Base-by-base conservation (phyloP, 2,113 vertebrate genomes). In the Puffinus mauretanicus region DNA sequence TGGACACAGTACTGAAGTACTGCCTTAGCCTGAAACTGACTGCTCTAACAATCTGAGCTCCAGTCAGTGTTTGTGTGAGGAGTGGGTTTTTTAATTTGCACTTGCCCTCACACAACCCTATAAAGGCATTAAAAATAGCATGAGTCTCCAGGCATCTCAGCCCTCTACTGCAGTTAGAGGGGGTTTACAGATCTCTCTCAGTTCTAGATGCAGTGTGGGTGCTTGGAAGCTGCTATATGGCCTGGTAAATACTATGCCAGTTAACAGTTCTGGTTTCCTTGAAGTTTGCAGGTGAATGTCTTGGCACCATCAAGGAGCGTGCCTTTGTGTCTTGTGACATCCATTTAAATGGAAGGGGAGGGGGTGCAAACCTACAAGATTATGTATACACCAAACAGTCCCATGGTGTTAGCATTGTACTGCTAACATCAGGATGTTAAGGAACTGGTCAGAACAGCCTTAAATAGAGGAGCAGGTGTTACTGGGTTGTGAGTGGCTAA, bases 351-450 rank as follows among this genome's bases (percentile, higher is more conserved):
- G 26, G 30, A 38, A 10, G 57, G 64, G n/a, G 29, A 42, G 51
- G 18, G 40, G 60, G 18, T 1, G 6, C 55, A 40, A 44, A 21
- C 49, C 27, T 42, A 2, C 32, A 7, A 24, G 42, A 10, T 14
- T 5, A 1, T 4, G 7, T 7, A 7, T 4, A 12, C 7, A 6
- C 22, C 7, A 13, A 14, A 3, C 25, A 49, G 52, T 46, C 40
- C 21, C 13, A 5, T 1, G 5, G 44, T 10, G 10, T 46, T 36
- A 29, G 52, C 14, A 0, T 10, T 13, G 42, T 38, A 6, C 42
- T 57, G 72, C 26, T 13, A 6, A 6, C 1, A 2, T 40, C 58
- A 8, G 64, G 36, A 4, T 7, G 19, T 26, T 44, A 13, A 47
- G 40, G n/a, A 72, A 0, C 21, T 34, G 61, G 36, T 32, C 42